phyloP scores from a whole-genome alignment of 2,113 vertebrate species.

The Protobothrops flavoviridis region DNA sequence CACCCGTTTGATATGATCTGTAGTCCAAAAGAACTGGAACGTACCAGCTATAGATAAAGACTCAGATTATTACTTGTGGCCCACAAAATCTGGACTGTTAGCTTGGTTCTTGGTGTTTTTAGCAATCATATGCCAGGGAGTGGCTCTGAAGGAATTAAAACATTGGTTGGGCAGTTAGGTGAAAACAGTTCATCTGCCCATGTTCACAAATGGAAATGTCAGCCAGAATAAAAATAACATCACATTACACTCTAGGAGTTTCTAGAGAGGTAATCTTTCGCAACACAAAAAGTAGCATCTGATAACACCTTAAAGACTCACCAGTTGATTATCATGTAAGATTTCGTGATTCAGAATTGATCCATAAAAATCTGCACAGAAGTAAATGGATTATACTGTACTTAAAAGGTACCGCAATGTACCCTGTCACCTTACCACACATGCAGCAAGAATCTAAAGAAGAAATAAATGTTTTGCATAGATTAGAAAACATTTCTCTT shows the following conservation, averaged over 20 bases:
- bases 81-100: neutral
- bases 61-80: neutral
- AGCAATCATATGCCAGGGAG: neutral
- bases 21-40: neutral
- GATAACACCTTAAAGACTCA: neutral
- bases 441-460: neutral
- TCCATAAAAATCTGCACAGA: neutral
- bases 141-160: neutral
- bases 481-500: conserved; percentile 47
- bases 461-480: neutral
- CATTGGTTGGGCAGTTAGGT: neutral
- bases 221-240: neutral
- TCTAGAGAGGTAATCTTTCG: neutral
- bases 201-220: neutral
- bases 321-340: neutral
- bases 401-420: neutral
- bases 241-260: neutral
- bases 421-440: neutral
- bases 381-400: neutral
- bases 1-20: neutral
- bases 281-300: neutral
- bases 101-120: neutral
- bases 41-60: neutral
- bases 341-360: neutral
- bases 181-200: neutral